These are phyloP conservation scores for Eulemur macaco DNA, from an alignment of 2,113 vertebrate species.

Conservation along the genomic window DNA sequence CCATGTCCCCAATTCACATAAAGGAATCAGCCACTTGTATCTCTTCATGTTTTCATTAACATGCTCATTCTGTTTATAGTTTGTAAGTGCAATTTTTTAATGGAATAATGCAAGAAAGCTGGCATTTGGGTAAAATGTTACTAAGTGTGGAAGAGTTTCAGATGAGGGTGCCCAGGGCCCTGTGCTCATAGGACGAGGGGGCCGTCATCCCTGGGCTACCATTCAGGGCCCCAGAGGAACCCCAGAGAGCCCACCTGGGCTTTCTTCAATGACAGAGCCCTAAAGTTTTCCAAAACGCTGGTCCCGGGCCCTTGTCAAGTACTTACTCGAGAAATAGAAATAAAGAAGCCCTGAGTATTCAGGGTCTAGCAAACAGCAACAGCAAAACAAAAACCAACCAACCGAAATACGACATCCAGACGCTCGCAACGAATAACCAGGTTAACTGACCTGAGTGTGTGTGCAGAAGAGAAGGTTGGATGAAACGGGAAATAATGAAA, in stretches of 20 bases:
- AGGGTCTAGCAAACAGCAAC: background rate
- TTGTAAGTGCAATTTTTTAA: background rate
- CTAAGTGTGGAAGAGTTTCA: background rate
- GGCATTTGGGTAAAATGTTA: background rate
- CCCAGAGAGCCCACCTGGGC: background rate
- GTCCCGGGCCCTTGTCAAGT: background rate
- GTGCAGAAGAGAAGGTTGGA: background rate
- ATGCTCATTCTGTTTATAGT: background rate
- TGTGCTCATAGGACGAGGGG: background rate
- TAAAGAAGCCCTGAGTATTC: background rate
- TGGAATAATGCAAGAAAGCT: background rate
- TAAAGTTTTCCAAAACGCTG: background rate
- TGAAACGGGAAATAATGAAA: background rate
- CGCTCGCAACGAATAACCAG: background rate
- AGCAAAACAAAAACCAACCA: background rate
- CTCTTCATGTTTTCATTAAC: background rate
- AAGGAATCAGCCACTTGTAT: background rate
- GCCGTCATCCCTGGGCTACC: too few relatives aligned
- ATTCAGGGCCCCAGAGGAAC: background rate
- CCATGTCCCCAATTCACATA: background rate
- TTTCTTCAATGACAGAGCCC: background rate
- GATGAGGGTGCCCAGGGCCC: background rate
- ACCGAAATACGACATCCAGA: background rate
- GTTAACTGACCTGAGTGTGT: rapidly evolving
- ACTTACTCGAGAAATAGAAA: background rate